Conservation (phyloP, 2,113 vertebrate species). For the Percopsis transmontana region DNA sequence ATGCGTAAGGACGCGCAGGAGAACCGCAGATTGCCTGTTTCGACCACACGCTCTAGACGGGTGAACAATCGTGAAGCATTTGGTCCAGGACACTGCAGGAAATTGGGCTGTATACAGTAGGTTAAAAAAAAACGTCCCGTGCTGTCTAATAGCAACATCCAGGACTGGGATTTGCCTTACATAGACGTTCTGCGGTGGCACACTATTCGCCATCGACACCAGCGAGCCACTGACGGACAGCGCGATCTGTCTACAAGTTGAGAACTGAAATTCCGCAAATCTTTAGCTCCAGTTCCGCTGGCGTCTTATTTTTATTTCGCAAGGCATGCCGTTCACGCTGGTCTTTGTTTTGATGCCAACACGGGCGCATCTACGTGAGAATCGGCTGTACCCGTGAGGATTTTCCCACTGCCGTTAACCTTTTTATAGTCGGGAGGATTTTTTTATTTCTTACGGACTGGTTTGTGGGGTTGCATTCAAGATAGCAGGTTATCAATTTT, state of each 20-base stretch:
- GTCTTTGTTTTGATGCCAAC: slow-evolving; percentile 65
- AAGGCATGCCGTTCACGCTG: slow-evolving; percentile 49
- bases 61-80: slow-evolving; percentile 17
- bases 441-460: slow-evolving; percentile 24
- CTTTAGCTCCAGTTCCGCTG: slow-evolving; percentile 16
- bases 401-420: slow-evolving; percentile 22
- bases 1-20: slow-evolving; percentile 67
- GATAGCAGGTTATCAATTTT: slow-evolving; percentile 72
- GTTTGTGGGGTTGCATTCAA: slow-evolving; percentile 54
- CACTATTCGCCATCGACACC: slow-evolving; percentile 39
- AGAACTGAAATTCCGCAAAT: slow-evolving; percentile 36
- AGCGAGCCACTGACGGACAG: slow-evolving; percentile 40
- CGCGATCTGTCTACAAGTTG: slow-evolving; percentile 21
- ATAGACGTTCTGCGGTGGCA: slow-evolving; percentile 54
- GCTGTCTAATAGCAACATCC: slow-evolving; percentile 10
- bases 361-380: slow-evolving; percentile 57
- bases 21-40: slow-evolving; percentile 52
- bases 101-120: slow-evolving; percentile 23
- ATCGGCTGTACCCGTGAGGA: slow-evolving; percentile 61
- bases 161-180: slow-evolving; percentile 36
- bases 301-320: slow-evolving; percentile 1
- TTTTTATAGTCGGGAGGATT: slow-evolving; percentile 42
- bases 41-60: slow-evolving; percentile 25
- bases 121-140: slow-evolving; percentile 13
- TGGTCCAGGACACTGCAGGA: slow-evolving; percentile 7